Percentiles rank a stretch among this genome's conserved stretches.
These are phyloP conservation scores for Varanus salvator DNA, from an alignment of 2,113 vertebrate species.

Conservation along the genomic window DNA sequence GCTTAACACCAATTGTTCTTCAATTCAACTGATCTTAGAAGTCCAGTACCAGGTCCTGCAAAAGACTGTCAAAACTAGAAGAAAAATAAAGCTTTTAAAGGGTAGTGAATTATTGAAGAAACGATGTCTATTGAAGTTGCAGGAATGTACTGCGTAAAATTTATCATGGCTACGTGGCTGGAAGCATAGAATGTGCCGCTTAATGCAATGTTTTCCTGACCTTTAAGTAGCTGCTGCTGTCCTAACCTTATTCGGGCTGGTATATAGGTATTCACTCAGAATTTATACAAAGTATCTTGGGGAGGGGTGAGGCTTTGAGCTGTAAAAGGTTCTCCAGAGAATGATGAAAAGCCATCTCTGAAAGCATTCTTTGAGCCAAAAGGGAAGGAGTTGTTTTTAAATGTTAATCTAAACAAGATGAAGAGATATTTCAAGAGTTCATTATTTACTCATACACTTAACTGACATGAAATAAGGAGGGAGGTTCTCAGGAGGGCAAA, in stretches of 20 bases:
- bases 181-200: constrained; percentile 60
- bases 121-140: constrained; percentile 65
- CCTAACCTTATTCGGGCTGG: constrained; percentile 65
- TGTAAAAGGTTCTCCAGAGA: constrained; percentile 50
- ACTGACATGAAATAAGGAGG: background rate
- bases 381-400: constrained; percentile 51
- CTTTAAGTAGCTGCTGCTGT: constrained; percentile 77
- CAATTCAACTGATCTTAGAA: constrained; percentile 47
- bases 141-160: constrained; percentile 60
- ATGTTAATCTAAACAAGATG: constrained; percentile 48
- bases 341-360: constrained; percentile 42
- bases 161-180: constrained; percentile 63
- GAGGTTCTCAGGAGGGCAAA: background rate
- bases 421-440: constrained; percentile 26
- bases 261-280: constrained; percentile 71
- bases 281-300: constrained; percentile 66
- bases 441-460: constrained; percentile 37
- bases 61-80: constrained; percentile 61
- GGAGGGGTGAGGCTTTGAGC: constrained; percentile 36
- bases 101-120: constrained; percentile 72
- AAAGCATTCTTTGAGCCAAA: constrained; percentile 19
- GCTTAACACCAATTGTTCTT: constrained; percentile 49
- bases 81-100: constrained; percentile 61
- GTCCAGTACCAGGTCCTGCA: constrained; percentile 39
- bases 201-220: constrained; percentile 73